These are phyloP conservation scores for Caenorhabditis virilis DNA, from an alignment of 2,888 invertebrate genomes.

Conservation along the genomic window DNA sequence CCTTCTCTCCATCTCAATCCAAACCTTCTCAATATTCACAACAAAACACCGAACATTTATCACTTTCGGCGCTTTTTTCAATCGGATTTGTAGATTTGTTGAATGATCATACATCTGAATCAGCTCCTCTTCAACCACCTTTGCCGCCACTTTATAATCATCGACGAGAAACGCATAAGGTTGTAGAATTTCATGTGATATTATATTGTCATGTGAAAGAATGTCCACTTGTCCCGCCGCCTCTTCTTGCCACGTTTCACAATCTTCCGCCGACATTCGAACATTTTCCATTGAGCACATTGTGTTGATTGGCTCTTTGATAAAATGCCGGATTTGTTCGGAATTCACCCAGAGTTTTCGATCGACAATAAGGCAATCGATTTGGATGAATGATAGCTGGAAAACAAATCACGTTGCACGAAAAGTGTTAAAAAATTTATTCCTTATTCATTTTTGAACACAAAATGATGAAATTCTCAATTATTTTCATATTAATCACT, in stretches of 20 bases:
- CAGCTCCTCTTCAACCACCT: conserved; percentile 23
- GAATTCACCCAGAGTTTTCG: conserved; percentile 28
- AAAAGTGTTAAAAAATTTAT: not conserved
- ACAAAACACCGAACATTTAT: conserved; percentile 27
- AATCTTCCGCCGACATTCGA: conserved; percentile 28
- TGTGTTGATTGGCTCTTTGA: conserved; percentile 23
- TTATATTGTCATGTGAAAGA: conserved; percentile 25
- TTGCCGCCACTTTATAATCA: conserved; percentile 30
- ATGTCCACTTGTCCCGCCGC: conserved; percentile 19
- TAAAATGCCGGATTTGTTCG: conserved; percentile 21
- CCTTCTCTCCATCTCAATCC: conserved; percentile 31
- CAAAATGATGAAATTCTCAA: too few species aligned
- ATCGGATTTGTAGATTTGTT: conserved; percentile 27
- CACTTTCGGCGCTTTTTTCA: conserved; percentile 12
- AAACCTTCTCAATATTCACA: conserved; percentile 18
- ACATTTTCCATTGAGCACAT: conserved; percentile 32
- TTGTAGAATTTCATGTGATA: conserved; percentile 12
- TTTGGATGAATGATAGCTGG: conserved; percentile 13
- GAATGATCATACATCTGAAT: conserved; percentile 34
- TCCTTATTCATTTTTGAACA: too few species aligned
- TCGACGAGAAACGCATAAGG: conserved; percentile 29
- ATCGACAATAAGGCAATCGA: conserved; percentile 30
- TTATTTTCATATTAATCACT: too few species aligned
- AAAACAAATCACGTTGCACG: not conserved
- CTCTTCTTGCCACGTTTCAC: conserved; percentile 36